A percentile compares a stretch with the other conserved stretches of the same genome.
Evolutionary conservation across 1,140 invertebrate genomes (phyloP).

Genomic region (Drosophila dunni): DNA sequence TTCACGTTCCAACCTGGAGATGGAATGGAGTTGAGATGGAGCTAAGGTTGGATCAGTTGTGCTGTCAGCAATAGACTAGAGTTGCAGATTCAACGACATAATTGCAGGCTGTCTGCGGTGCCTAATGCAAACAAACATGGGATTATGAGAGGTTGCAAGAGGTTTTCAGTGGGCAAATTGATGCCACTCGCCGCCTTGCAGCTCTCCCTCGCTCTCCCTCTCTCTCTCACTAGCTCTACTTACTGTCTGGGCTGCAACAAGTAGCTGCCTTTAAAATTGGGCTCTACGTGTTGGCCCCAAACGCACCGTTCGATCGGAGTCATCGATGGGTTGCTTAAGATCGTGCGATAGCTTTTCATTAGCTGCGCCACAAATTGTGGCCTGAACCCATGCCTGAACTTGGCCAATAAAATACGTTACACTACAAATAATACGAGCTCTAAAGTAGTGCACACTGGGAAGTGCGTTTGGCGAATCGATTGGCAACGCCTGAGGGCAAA

Average conservation of each 20-base stretch:
- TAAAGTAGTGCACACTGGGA: constrained; percentile 64
- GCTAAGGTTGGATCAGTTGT: constrained; percentile 8
- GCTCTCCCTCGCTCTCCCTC: neutral
- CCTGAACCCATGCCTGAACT: constrained; percentile 64
- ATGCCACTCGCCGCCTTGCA: constrained; percentile 27
- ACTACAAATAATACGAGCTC: constrained; percentile 19
- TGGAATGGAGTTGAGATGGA: neutral
- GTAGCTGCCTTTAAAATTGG: constrained; percentile 78
- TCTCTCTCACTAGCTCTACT: neutral
- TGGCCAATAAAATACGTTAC: constrained; percentile 12
- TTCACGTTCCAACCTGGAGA: constrained; percentile 25
- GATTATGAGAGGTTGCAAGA: constrained; percentile 63
- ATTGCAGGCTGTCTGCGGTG: constrained; percentile 75
- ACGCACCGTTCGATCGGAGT: constrained; percentile 45
- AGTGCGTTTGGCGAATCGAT: constrained; percentile 76
- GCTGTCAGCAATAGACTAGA: constrained; percentile 23
- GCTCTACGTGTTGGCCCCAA: constrained; percentile 74
- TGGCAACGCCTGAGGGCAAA: constrained; percentile 61
- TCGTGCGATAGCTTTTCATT: constrained; percentile 79
- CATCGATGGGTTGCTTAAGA: constrained; percentile 50
- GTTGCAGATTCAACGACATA: constrained; percentile 67
- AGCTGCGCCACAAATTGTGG: constrained; percentile 64
- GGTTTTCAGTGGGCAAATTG: constrained; percentile 33
- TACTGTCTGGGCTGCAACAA: constrained; percentile 69
- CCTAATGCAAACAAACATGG: constrained; percentile 83